Conservation (phyloP, 2,113 vertebrate species). For the Prunella fulvescens region DNA sequence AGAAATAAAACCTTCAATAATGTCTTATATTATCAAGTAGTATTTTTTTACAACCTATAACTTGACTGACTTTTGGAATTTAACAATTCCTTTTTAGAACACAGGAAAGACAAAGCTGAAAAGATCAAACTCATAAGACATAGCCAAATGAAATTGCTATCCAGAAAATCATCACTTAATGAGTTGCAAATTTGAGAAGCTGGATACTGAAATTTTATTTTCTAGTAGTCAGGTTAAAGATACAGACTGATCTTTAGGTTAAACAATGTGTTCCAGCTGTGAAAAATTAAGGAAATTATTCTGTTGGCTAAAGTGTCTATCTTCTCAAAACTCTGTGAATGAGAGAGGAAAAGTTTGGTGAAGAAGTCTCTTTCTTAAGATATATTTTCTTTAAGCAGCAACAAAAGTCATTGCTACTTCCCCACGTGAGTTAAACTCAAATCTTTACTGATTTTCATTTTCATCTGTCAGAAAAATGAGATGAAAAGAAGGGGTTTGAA, state of each 20-base stretch:
- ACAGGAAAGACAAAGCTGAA: neutral
- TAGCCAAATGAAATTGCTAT: neutral
- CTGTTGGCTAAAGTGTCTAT: neutral
- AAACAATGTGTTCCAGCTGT: neutral
- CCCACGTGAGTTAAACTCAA: neutral
- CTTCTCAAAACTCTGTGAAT: neutral
- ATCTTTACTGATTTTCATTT: neutral
- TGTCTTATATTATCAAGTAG: neutral
- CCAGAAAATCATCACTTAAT: neutral
- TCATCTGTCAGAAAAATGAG: neutral
- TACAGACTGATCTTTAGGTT: neutral
- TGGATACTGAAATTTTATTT: neutral
- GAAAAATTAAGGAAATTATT: neutral
- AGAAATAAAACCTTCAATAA: neutral
- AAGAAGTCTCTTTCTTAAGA: neutral
- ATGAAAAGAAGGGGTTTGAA: neutral
- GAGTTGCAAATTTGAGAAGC: neutral
- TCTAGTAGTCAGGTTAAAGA: neutral
- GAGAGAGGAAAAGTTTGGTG: neutral
- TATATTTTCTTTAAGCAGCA: neutral
- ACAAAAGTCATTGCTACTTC: neutral
- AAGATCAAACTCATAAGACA: neutral
- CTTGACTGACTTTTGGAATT: neutral
- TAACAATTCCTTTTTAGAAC: neutral
- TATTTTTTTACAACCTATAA: neutral